A percentile compares a stretch with the other conserved stretches of the same genome.
phyloP scores from a whole-genome alignment of 2,113 vertebrate species.

The Penelope pileata region DNA sequence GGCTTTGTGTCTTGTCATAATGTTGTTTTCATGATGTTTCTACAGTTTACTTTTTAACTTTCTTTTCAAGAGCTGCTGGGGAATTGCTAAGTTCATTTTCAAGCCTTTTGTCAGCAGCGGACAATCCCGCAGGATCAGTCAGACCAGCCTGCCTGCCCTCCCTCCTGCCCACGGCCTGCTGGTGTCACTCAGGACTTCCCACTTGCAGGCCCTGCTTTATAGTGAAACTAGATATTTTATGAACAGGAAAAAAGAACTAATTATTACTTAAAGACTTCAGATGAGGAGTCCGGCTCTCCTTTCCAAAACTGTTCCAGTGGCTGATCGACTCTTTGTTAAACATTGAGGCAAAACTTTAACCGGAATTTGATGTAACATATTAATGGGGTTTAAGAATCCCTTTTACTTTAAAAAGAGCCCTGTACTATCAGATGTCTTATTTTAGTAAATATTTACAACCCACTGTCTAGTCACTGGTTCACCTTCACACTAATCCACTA shows the following conservation, averaged over 20 bases:
- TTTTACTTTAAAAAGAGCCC: background rate
- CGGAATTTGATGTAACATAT: background rate
- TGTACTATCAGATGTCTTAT: background rate
- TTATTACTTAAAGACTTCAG: background rate
- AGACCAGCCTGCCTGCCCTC: background rate
- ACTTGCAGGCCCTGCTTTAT: background rate
- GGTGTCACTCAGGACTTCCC: background rate
- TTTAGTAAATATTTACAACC: constrained; percentile 6
- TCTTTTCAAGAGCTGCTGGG: background rate
- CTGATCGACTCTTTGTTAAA: background rate
- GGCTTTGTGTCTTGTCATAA: background rate
- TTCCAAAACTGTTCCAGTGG: background rate
- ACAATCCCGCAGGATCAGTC: background rate
- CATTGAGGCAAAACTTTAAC: background rate
- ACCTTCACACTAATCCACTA: background rate
- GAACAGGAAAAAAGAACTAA: background rate
- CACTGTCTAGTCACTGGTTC: background rate
- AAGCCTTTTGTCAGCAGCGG: background rate
- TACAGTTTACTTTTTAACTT: background rate
- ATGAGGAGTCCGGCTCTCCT: background rate
- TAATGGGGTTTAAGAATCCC: background rate
- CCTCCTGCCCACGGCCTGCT: background rate
- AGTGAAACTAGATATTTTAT: background rate
- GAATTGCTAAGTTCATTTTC: background rate
- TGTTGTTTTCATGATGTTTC: background rate